Evolutionary conservation across 2,113 vertebrate species (phyloP).

Genomic region (Emydocephalus ijimae): DNA sequence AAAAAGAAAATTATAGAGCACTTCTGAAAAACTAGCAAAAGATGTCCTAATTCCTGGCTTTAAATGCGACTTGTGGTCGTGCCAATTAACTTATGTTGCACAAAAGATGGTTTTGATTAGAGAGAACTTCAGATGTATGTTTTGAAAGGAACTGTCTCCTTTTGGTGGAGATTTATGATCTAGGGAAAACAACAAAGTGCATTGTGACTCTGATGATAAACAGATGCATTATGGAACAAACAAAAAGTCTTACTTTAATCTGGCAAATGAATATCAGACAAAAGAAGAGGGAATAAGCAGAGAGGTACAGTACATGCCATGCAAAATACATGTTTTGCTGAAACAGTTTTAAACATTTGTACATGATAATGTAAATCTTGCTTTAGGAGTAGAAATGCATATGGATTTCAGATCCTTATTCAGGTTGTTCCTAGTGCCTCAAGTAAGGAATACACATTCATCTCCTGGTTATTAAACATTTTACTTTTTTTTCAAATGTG

Average conservation of each 20-base stretch:
- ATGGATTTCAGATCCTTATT: not conserved
- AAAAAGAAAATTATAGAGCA: not conserved
- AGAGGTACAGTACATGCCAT: not conserved
- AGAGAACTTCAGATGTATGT: not conserved
- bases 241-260: not conserved
- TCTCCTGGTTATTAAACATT: not conserved
- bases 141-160: not conserved
- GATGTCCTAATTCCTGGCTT: not conserved
- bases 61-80: not conserved
- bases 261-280: not conserved
- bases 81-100: not conserved
- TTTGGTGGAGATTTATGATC: not conserved
- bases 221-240: not conserved
- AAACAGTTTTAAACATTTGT: not conserved
- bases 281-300: not conserved
- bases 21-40: not conserved
- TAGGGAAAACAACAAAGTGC: not conserved
- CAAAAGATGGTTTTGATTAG: not conserved
- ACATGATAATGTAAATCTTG: not conserved
- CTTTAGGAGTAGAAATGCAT: not conserved
- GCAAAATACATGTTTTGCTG: not conserved
- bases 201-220: not conserved
- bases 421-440: not conserved
- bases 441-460: not conserved
- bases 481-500: not conserved